Evolutionary conservation across 2,888 invertebrate species (phyloP), one percentile per base, ranked within the genome.

Genomic region (Drosophila diplacantha): DNA sequence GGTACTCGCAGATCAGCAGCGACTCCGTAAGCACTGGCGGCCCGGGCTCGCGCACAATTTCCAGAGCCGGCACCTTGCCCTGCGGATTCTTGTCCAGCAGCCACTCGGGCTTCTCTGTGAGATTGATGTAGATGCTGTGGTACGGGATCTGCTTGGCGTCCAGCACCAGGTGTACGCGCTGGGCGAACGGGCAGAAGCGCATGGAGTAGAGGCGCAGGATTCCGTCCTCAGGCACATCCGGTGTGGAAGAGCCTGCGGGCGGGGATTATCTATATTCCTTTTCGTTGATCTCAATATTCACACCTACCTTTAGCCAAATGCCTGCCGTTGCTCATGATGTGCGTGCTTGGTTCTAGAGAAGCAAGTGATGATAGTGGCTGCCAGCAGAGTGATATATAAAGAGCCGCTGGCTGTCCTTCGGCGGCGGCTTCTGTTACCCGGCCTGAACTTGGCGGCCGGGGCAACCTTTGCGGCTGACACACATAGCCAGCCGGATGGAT

Each of bases 111-210:
- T 95, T 95, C 60, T 92, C 90, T 49, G 91, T 91, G 75, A 95
- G 88, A 88, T 95, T 93, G 39, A 95, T 91, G 84, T 93, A 93
- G 39, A 95, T 92, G 38, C 92, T 89, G 81, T 96, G 95, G 82
- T 95, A 93, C 89, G 92, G 92, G 74, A 95, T 90, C 79, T 93
- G 92, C 87, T 96, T 96, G n/a, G 94, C 94, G 74, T 94, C 93
- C 66, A 96, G 88, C 6, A 94, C 93, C 37, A 96, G 89, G 72
- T 94, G 92, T 56, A 92, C 91, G 69, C 95, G 90, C 85, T 96
- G 94, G 0, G 95, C 94, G 73, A 92, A 96, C 0, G 96, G 96
- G 81, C 96, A 96, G 87, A 95, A 95, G 73, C 95, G 91, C 93
- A 95, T 96, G 35, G 93, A 93, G 84, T 94, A 96, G 7, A 96